phyloP scores from a whole-genome alignment of 2,113 vertebrate species.

The Greenwoodochromis staneri region DNA sequence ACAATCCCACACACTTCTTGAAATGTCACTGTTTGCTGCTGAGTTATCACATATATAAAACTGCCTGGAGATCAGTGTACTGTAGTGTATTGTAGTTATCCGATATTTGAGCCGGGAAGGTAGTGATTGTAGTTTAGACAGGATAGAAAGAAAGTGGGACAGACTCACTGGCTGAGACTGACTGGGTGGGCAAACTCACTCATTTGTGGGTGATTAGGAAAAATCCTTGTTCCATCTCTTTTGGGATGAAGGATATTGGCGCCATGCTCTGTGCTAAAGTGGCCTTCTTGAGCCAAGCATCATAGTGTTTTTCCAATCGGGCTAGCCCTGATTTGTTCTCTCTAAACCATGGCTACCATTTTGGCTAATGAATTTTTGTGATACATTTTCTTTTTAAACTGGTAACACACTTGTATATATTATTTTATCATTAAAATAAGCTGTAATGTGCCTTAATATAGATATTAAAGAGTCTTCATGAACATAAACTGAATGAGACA shows the following conservation, averaged over 20 bases:
- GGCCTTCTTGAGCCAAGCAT: neutral
- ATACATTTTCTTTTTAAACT: neutral
- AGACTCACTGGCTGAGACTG: neutral
- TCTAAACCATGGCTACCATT: neutral
- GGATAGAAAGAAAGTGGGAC: neutral
- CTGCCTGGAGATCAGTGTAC: neutral
- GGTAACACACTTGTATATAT: neutral
- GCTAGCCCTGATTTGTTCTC: neutral
- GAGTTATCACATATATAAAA: neutral
- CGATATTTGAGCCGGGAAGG: neutral
- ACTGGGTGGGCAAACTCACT: neutral
- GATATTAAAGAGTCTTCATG: neutral
- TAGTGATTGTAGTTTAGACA: neutral
- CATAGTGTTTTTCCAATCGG: neutral
- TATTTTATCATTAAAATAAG: neutral
- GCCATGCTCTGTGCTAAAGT: neutral
- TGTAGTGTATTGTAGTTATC: neutral
- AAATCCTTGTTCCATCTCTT: neutral
- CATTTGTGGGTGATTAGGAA: neutral
- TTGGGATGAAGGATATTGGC: neutral
- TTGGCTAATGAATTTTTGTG: neutral
- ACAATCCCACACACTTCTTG: neutral
- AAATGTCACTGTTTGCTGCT: neutral
- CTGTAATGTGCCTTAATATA: neutral
- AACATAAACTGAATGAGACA: neutral